These are phyloP conservation scores for Neelides folsomi DNA, from an alignment of 2,888 invertebrate species.

Conservation along the genomic window DNA sequence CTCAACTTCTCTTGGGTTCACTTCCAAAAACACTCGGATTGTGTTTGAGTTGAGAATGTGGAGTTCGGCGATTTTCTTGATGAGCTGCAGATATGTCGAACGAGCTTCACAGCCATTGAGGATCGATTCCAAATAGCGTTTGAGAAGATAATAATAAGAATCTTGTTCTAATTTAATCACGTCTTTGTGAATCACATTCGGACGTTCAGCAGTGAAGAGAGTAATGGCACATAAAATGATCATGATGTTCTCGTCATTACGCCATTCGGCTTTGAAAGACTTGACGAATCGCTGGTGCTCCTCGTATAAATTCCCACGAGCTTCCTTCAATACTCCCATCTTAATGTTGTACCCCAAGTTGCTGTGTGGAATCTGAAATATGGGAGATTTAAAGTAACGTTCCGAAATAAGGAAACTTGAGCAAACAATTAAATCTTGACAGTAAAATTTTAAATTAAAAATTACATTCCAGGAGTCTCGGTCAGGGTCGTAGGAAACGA, in stretches of 20 bases:
- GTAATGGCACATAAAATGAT: constrained; percentile 80
- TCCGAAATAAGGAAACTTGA: too few relatives aligned
- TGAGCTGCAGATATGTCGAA: constrained; percentile 70
- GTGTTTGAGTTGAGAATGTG: constrained; percentile 77
- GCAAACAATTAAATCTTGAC: too few relatives aligned
- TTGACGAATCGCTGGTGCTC: constrained; percentile 73
- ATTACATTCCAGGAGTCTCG: constrained; percentile 69
- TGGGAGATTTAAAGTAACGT: not conserved
- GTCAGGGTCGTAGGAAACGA: constrained; percentile 78
- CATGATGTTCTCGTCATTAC: constrained; percentile 76
- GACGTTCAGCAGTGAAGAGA: constrained; percentile 71
- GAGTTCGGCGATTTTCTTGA: constrained; percentile 81
- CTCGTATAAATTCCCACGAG: constrained; percentile 75
- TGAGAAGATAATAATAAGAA: constrained; percentile 57
- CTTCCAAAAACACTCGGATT: constrained; percentile 81
- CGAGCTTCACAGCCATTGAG: constrained; percentile 65
- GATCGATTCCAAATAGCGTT: constrained; percentile 62
- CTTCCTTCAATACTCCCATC: constrained; percentile 77
- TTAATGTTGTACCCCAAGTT: constrained; percentile 62
- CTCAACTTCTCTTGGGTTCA: constrained; percentile 80
- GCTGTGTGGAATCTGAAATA: constrained; percentile 60
- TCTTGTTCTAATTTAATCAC: constrained; percentile 77
- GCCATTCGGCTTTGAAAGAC: constrained; percentile 72
- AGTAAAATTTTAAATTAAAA: too few relatives aligned
- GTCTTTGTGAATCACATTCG: constrained; percentile 65